A percentile compares a stretch with the other conserved stretches of the same genome.
Conservation (phyloP, 2,888 invertebrate genomes). For the Copidosoma aretas region DNA sequence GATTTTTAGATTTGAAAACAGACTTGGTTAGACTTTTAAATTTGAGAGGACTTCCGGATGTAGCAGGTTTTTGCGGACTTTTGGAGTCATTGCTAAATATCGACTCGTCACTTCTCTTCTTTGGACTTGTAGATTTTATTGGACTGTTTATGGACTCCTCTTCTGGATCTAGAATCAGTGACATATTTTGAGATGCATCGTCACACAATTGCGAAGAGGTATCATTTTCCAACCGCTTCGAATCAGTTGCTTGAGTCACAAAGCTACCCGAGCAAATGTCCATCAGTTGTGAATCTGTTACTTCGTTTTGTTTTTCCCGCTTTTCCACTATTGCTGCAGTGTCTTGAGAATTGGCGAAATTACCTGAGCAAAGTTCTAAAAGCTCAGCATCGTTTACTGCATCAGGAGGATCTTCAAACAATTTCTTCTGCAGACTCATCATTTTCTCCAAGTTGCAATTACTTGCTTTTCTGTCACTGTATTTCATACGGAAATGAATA, state of each 20-base stretch:
- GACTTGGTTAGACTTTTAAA: background rate
- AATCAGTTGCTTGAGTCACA: conserved; percentile 43
- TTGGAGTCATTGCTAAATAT: conserved; percentile 29
- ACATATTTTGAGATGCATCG: conserved; percentile 52
- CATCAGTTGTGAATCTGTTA: conserved; percentile 54
- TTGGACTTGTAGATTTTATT: conserved; percentile 2
- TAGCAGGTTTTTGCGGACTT: conserved; percentile 12
- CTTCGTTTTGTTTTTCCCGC: conserved; percentile 52
- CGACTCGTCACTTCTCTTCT: conserved; percentile 32
- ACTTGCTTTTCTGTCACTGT: conserved; percentile 22
- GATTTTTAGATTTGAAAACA: conserved; percentile 16
- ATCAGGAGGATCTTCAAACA: conserved; percentile 58
- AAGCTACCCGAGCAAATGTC: conserved; percentile 68
- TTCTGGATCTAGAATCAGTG: conserved; percentile 49
- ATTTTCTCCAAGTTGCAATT: conserved; percentile 40
- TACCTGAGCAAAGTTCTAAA: conserved; percentile 66
- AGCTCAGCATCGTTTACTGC: conserved; percentile 64
- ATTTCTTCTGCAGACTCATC: conserved; percentile 57
- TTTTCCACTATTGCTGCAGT: conserved; percentile 33
- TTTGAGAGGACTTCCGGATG: background rate
- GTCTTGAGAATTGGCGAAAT: conserved; percentile 58
- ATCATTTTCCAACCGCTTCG: background rate
- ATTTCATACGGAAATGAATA: conserved; percentile 4
- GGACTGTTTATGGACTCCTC: conserved; percentile 13
- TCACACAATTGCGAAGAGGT: conserved; percentile 18